Conservation (phyloP, 2,113 vertebrate genomes). For the Psilopogon haemacephalus region DNA sequence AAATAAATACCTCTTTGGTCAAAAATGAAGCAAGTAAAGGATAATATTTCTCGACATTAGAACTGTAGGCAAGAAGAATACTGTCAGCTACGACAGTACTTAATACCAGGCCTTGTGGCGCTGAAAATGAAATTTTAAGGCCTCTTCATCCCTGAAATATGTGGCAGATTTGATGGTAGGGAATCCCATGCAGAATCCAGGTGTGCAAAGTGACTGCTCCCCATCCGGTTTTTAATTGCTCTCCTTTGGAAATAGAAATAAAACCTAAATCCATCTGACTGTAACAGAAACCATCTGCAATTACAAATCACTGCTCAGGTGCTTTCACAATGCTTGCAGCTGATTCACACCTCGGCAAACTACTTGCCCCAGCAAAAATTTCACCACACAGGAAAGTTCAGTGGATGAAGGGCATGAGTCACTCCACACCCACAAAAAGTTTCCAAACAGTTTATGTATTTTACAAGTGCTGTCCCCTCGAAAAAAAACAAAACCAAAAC, state of each 20-base stretch:
- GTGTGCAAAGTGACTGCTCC: neutral
- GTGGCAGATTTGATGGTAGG: too few species aligned
- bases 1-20: neutral
- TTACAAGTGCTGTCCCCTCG: neutral
- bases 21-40: neutral
- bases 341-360: constrained; percentile 35
- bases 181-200: neutral
- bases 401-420: neutral
- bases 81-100: neutral
- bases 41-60: neutral
- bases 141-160: neutral
- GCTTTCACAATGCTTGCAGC: neutral
- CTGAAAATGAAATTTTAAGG: neutral
- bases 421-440: neutral
- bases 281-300: neutral
- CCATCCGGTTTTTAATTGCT: neutral
- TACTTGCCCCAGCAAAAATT: neutral
- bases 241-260: neutral
- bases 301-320: neutral
- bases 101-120: accelerated
- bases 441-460: neutral
- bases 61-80: neutral
- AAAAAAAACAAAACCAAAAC: neutral
- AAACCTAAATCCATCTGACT: neutral
- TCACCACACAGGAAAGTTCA: neutral